Evolutionary conservation across 2,888 invertebrate genomes (phyloP).

Genomic region (Diarsia rubi): DNA sequence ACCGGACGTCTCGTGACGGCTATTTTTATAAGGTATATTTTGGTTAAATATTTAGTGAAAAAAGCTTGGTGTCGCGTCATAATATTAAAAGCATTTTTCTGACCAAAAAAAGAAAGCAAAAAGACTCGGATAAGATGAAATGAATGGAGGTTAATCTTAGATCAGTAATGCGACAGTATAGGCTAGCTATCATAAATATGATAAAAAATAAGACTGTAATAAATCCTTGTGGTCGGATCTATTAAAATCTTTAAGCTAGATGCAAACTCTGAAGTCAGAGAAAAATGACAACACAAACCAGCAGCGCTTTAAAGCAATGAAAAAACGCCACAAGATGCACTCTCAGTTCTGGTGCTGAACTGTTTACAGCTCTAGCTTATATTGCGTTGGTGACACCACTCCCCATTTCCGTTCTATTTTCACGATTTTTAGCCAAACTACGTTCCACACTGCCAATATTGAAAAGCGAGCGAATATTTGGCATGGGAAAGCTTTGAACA

Average conservation of each 20-base stretch:
- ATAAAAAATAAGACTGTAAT: background rate
- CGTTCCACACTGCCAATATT: constrained; percentile 78
- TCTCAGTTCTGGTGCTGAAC: constrained; percentile 72
- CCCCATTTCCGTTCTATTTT: constrained; percentile 81
- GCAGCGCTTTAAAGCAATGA: constrained; percentile 71
- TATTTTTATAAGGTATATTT: too few species aligned
- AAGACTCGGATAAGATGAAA: background rate
- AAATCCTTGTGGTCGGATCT: background rate
- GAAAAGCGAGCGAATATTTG: constrained; percentile 77
- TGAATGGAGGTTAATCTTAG: background rate
- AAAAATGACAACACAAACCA: constrained; percentile 68
- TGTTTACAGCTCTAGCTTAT: constrained; percentile 78
- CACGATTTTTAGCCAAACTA: constrained; percentile 81
- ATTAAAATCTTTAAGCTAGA: constrained; percentile 32
- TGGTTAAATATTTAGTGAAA: too few species aligned
- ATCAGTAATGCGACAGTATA: too few species aligned
- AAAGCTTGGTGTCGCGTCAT: too few species aligned
- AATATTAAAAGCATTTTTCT: background rate
- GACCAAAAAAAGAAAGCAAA: background rate
- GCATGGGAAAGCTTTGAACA: constrained; percentile 74
- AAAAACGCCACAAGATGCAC: constrained; percentile 74
- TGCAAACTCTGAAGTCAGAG: constrained; percentile 48
- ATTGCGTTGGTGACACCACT: constrained; percentile 79
- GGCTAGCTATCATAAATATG: background rate
- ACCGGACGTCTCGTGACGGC: too few species aligned